These are phyloP conservation scores for Lypha dubia DNA, from an alignment of 2,888 invertebrate genomes.

Conservation along the genomic window DNA sequence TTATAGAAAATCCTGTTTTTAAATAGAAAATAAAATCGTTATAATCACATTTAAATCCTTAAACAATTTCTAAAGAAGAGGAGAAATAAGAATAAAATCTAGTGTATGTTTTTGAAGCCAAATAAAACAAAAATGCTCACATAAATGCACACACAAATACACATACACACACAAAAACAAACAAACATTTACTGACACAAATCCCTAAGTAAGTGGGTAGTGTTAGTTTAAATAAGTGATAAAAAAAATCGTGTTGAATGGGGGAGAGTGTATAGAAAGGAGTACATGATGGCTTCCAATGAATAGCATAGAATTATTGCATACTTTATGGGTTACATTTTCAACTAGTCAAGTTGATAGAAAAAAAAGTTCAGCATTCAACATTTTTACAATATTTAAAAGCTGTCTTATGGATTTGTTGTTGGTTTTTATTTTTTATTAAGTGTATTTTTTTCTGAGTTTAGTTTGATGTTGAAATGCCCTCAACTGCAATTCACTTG, in stretches of 20 bases:
- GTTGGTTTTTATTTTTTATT: conserved; percentile 39
- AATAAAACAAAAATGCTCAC: conserved; percentile 37
- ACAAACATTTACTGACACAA: background rate
- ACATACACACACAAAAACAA: background rate
- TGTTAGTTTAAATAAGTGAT: background rate
- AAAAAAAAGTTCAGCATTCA: conserved; percentile 13
- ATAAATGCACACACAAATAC: background rate
- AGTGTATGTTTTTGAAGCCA: conserved; percentile 40
- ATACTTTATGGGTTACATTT: conserved; percentile 67
- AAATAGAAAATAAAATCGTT: conserved; percentile 55
- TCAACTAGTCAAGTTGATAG: conserved; percentile 43
- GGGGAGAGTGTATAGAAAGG: background rate
- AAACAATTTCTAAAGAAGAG: conserved; percentile 62
- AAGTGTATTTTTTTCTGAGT: conserved; percentile 10
- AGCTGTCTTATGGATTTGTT: conserved; percentile 63
- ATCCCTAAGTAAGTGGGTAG: background rate
- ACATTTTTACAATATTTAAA: conserved; percentile 49
- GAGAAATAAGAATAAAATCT: conserved; percentile 21
- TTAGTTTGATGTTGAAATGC: conserved; percentile 32
- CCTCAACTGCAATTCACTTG: conserved; percentile 59
- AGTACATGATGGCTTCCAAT: background rate
- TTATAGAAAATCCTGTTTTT: conserved; percentile 1
- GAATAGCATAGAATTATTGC: conserved; percentile 56
- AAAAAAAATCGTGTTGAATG: no score
- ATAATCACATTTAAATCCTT: conserved; percentile 70